Evolutionary conservation across 2,888 invertebrate genomes (phyloP).

Genomic region (Tenthredo distinguenda): DNA sequence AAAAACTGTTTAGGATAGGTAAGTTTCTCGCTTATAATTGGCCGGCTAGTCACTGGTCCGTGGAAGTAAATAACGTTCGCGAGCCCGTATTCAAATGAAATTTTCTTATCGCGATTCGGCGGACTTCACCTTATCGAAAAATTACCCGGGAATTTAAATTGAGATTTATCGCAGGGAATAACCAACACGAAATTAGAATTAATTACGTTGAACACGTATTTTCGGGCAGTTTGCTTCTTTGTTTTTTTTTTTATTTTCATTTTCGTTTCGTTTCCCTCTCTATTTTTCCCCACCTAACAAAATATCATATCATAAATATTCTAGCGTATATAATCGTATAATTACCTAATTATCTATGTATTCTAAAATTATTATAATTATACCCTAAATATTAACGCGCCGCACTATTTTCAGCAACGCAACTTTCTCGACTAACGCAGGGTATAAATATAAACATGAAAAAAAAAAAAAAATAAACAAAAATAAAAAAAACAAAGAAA

Average conservation of each 20-base stretch:
- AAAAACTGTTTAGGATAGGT: slow-evolving; percentile 22
- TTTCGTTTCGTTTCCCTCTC: background rate
- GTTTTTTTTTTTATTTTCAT: background rate
- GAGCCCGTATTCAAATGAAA: slow-evolving; percentile 12
- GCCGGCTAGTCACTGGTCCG: slow-evolving; percentile 8
- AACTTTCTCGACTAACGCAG: too few relatives aligned
- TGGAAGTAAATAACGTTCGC: background rate
- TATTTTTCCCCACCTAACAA: background rate
- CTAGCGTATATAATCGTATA: background rate
- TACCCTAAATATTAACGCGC: background rate
- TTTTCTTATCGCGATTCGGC: slow-evolving; percentile 1
- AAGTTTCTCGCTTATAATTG: slow-evolving; percentile 34
- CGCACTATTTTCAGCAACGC: background rate
- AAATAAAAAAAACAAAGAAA: too few relatives aligned
- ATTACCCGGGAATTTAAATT: background rate
- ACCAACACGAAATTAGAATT: slow-evolving; percentile 7
- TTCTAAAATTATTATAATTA: background rate
- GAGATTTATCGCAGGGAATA: slow-evolving; percentile 18
- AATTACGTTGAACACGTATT: background rate
- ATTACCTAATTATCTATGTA: background rate
- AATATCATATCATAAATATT: background rate
- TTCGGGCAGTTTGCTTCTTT: background rate
- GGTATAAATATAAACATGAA: too few relatives aligned
- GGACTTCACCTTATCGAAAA: background rate
- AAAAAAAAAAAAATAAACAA: too few relatives aligned